A percentile compares a stretch with the other conserved stretches of the same genome.
Conservation (phyloP, 1,140 invertebrate species). For the Babylonia areolata region DNA sequence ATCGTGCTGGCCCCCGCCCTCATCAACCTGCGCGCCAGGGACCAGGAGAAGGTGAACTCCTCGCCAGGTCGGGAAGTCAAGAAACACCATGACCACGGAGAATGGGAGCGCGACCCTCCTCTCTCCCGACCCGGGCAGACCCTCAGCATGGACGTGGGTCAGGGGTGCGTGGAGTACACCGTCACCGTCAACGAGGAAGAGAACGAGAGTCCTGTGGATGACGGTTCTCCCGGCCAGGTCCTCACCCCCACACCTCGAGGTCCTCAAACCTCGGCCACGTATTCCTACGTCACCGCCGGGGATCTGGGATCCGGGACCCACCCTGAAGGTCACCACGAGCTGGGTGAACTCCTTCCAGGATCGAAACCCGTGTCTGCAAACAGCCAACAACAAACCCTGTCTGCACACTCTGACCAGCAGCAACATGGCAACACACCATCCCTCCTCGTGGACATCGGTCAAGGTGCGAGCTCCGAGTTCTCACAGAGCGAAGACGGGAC, state of each 20-base stretch:
- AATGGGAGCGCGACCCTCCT: not conserved
- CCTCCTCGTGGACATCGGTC: not conserved
- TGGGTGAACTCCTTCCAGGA: not conserved
- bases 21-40: slow-evolving; percentile 87
- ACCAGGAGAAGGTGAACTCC: slow-evolving; percentile 62
- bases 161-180: too few species aligned
- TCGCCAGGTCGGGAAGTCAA: too few species aligned
- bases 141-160: not conserved
- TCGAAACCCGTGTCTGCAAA: not conserved
- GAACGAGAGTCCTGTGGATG: not conserved
- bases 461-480: not conserved
- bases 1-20: slow-evolving; percentile 91
- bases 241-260: not conserved
- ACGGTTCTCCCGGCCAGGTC: not conserved
- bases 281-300: not conserved
- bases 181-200: not conserved
- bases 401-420: not conserved
- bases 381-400: not conserved
- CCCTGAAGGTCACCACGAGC: not conserved
- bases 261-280: not conserved
- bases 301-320: not conserved
- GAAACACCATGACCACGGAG: not conserved
- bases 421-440: not conserved
- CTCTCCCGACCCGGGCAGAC: not conserved
- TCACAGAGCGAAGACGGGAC: slow-evolving; percentile 9